Conservation (phyloP, 2,113 vertebrate genomes). For the Epinephelus lanceolatus region DNA sequence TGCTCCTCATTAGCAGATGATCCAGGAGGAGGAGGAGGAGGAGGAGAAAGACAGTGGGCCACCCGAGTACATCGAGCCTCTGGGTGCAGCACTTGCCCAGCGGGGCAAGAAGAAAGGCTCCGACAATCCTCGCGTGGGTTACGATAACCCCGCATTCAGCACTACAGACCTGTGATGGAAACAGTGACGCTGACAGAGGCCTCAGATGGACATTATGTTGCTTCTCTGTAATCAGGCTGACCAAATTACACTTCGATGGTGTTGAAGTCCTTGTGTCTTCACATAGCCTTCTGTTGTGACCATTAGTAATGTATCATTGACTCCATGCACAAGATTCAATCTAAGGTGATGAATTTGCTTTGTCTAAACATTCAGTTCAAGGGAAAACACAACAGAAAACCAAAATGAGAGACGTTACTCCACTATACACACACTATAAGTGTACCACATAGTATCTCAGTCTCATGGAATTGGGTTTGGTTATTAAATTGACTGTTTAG, state of each 20-base stretch:
- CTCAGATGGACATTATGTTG: constrained; percentile 8
- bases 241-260: constrained; percentile 3
- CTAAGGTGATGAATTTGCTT: constrained; percentile 4
- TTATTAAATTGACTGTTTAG: background rate
- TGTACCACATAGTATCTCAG: background rate
- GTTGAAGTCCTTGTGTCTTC: background rate
- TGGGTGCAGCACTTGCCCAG: constrained; percentile 83
- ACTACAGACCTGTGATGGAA: constrained; percentile 89
- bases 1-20: constrained; percentile 38
- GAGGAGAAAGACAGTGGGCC: background rate
- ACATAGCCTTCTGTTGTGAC: constrained; percentile 1
- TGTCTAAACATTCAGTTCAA: background rate
- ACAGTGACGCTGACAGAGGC: background rate
- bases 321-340: background rate
- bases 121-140: background rate
- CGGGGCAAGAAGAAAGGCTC: constrained; percentile 29
- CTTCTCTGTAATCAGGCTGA: constrained; percentile 24
- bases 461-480: background rate
- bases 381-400: constrained; percentile 3
- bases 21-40: constrained; percentile 68
- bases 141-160: constrained; percentile 81
- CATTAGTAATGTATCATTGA: background rate
- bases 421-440: constrained; percentile 10
- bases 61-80: constrained; percentile 76
- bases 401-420: constrained; percentile 14